Base-by-base conservation (phyloP, 2,113 vertebrate species). In the Melospiza georgiana region DNA sequence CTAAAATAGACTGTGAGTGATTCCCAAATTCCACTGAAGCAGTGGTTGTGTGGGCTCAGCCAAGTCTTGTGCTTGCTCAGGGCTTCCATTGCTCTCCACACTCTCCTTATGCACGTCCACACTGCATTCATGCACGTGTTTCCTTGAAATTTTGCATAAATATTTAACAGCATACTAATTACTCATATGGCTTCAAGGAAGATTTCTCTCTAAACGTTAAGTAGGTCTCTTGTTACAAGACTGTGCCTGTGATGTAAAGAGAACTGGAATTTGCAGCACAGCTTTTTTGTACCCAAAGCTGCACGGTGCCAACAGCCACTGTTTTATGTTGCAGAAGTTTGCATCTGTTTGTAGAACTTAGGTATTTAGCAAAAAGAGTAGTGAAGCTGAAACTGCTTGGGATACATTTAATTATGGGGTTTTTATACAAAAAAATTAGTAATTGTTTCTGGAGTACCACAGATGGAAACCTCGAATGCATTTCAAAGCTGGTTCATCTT, bases 131-230 rank as follows among this genome's bases (percentile, higher is more conserved):
- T 58, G 83, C 82, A 84, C 12, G 1, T 75, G 87, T 77, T 76
- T 71, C 23, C 81, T 89, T 84, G 41, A 54, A 94, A 83, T 95
- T 96, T 95, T 91, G 57, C 87, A 88, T 96, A 92, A 96, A 94
- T 94, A 75, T 92, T 89, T 96, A 86, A 95, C 49, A 46, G 63
- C 48, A 2, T 84, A 51, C 84, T 97, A 94, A 96, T 97, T 96
- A 94, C 65, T 93, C 90, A 54, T 68, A 68, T 63, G 94, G 85
- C 96, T 96, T 79, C 91, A 87, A 80, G 44, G 75, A 44, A 66
- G 62, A 59, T 59, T 94, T 87, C 82, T 84, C 90, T 91, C 88
- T 89, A 63, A 94, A 58, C 1, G 1, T 73, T 92, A 81, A 96
- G 81, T 88, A 65, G 55, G 51, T 87, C 75, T 89, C 65, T 85